These are phyloP conservation scores for Epinotia bilunana DNA, from an alignment of 2,888 invertebrate genomes.

Conservation along the genomic window DNA sequence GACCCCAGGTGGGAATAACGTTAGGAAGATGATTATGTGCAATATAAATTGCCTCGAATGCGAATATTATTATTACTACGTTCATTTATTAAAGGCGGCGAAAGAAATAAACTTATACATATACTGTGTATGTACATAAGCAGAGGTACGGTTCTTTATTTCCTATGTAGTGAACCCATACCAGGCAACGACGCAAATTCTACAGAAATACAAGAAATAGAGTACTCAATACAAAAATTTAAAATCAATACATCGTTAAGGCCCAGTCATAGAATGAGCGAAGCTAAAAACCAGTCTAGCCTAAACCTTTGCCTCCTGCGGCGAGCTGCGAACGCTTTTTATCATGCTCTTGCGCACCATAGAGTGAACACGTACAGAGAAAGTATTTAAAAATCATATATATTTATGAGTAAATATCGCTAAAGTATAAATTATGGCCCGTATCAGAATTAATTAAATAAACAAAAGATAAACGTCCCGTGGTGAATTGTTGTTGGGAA, in stretches of 20 bases:
- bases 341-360: conserved; percentile 36
- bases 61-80: too few species aligned
- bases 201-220: conserved; percentile 5
- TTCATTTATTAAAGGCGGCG: background rate
- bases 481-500: too few species aligned
- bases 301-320: conserved; percentile 57
- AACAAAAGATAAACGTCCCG: too few species aligned
- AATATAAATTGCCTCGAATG: background rate
- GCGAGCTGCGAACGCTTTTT: conserved; percentile 63
- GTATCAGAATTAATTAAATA: too few species aligned
- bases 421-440: background rate
- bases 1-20: too few species aligned
- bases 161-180: conserved; percentile 3
- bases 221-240: conserved; percentile 37
- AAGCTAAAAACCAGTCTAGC: conserved; percentile 60
- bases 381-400: conserved; percentile 15
- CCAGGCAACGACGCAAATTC: background rate
- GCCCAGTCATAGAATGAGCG: conserved; percentile 36
- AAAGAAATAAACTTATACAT: background rate
- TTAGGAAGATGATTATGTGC: background rate
- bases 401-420: conserved; percentile 18
- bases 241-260: conserved; percentile 43
- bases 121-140: background rate
- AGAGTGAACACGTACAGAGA: conserved; percentile 20
- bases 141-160: background rate